Evolutionary conservation across 1,140 invertebrate genomes (phyloP), one percentile per base, ranked within the genome.

Genomic region (Drosophila sp.): DNA sequence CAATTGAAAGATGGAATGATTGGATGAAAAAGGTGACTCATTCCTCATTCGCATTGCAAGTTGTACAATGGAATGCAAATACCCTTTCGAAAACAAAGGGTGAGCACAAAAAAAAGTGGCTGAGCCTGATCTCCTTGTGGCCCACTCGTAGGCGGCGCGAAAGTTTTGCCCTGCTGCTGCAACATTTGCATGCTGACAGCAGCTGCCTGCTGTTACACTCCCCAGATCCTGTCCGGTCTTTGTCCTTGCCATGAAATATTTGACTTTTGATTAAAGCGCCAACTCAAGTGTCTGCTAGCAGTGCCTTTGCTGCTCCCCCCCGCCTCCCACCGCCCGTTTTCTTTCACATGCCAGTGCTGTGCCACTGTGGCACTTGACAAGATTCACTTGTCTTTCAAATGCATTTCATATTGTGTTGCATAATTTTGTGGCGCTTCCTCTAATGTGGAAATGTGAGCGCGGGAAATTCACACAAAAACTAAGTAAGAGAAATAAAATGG

Each of bases 221-320:
- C 25, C 61, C 47, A 54, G 40, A 66, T 62, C 60, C 27, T 66
- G 60, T 38, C 70, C 58, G 63, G 54, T 30, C 27, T 74, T 77
- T 77, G 70, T 80, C 71, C 77, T 77, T 83, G 85, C 73, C 84
- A 87, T 87, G 84, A 87, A 87, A 87, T 87, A 87, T 84, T 87
- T 87, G 84, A 87, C 84, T 87, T 87, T 87, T 87, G 84, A 87
- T 89, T 87, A 87, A 87, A 87, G 85, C 84, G 82, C 85, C 83
- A 87, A 83, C 80, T 89, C 84, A 87, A 87, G 79, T 83, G 80
- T 75, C 79, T 70, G 8, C 65, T 66, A 30, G 54, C 29, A 41
- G 71, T 38, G 66, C 32, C 30, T 57, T 66, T 60, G 40, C 35
- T 60, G 40, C 41, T 30, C 54, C 11, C 17, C 27, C 3, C 33